Evolutionary conservation across 2,797 vertebrate species (phyloP).

Genomic region (Macroramphosus scolopax): DNA sequence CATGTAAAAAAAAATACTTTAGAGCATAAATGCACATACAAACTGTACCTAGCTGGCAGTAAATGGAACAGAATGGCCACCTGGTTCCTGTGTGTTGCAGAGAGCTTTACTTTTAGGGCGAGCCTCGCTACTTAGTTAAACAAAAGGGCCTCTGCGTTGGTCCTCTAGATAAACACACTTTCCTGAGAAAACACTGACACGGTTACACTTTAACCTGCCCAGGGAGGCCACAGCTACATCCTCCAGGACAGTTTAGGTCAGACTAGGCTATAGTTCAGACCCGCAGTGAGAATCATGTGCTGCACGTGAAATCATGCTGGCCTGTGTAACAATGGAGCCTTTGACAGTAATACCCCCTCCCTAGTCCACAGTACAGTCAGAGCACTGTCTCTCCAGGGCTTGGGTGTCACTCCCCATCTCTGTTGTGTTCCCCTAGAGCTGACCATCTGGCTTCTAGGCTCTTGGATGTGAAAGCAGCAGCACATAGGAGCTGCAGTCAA

Average conservation of each 20-base stretch:
- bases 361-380: constrained; percentile 66
- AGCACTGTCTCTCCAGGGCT: constrained; percentile 75
- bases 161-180: constrained; percentile 82
- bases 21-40: constrained; percentile 10
- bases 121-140: constrained; percentile 77
- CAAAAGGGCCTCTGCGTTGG: constrained; percentile 79
- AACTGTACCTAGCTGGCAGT: constrained; percentile 59
- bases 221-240: constrained; percentile 65
- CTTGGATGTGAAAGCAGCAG: constrained; percentile 57
- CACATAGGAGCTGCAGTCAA: constrained; percentile 68
- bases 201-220: constrained; percentile 80
- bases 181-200: constrained; percentile 79
- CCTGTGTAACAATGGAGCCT: constrained; percentile 75
- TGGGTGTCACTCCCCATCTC: constrained; percentile 74
- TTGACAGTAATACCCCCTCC: constrained; percentile 66
- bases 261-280: constrained; percentile 66
- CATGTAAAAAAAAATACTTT: constrained; percentile 35
- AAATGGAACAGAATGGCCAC: constrained; percentile 69
- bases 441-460: constrained; percentile 71
- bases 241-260: constrained; percentile 65
- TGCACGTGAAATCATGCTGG: constrained; percentile 71
- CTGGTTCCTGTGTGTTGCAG: constrained; percentile 77
- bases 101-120: constrained; percentile 76
- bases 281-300: constrained; percentile 67
- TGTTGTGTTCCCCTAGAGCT: constrained; percentile 70